These are phyloP conservation scores for Hybognathus amarus DNA, from an alignment of 2,797 vertebrate genomes.

Conservation along the genomic window DNA sequence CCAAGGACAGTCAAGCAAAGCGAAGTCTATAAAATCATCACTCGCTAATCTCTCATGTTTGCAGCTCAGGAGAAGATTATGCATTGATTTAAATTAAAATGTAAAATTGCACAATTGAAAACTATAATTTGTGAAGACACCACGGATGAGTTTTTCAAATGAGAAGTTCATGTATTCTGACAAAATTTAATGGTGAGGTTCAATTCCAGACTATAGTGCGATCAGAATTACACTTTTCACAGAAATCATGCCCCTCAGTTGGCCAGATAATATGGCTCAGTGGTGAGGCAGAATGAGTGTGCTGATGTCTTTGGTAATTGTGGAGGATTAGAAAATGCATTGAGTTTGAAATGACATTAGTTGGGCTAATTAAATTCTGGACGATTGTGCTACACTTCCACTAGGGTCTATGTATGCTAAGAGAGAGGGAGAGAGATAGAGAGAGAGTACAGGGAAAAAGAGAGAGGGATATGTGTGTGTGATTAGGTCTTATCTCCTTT, in stretches of 20 bases:
- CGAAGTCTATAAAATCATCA: constrained; percentile 34
- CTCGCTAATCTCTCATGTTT: constrained; percentile 2
- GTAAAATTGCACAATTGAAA: constrained; percentile 31
- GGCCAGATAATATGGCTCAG: constrained; percentile 46
- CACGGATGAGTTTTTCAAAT: not conserved
- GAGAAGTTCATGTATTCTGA: constrained; percentile 19
- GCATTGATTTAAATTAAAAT: constrained; percentile 40
- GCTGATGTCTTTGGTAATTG: constrained; percentile 60
- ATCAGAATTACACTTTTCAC: constrained; percentile 38
- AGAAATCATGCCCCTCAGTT: constrained; percentile 35
- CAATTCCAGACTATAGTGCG: not conserved
- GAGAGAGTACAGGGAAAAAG: not conserved
- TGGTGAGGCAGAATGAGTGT: constrained; percentile 43
- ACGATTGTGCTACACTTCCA: constrained; percentile 50
- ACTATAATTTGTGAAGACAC: constrained; percentile 10
- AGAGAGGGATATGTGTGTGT: constrained; percentile 29
- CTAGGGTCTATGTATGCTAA: constrained; percentile 43
- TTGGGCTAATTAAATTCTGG: constrained; percentile 61
- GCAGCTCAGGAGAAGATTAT: constrained; percentile 26
- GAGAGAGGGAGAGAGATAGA: constrained; percentile 27
- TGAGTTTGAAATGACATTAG: constrained; percentile 60
- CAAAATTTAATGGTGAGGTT: constrained; percentile 15
- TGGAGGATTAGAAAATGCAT: constrained; percentile 59
- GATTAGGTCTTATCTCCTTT: constrained; percentile 50
- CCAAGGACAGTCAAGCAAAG: constrained; percentile 37